These are phyloP conservation scores for Phrynocephalus vlangalii DNA, from an alignment of 2,797 vertebrate genomes.

Conservation along the genomic window DNA sequence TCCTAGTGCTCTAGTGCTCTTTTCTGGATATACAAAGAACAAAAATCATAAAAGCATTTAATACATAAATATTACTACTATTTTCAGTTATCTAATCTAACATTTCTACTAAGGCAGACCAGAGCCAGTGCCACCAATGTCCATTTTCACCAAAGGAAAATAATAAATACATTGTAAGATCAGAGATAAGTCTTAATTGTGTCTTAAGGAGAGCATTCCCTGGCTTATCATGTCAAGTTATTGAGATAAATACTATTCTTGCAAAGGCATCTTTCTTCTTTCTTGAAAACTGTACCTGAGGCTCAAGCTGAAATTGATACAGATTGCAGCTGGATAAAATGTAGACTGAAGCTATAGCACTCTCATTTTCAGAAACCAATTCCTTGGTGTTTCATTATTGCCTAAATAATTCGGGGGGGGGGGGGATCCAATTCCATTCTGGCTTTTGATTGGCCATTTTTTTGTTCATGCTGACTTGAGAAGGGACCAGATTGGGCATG, in stretches of 20 bases:
- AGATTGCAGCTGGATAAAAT: conserved; percentile 46
- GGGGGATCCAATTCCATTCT: conserved; percentile 23
- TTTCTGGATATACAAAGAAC: neutral
- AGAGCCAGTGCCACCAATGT: neutral
- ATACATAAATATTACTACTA: neutral
- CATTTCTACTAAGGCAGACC: neutral
- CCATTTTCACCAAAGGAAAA: conserved; percentile 5
- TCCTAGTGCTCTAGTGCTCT: neutral
- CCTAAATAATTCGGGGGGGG: conserved; percentile 5
- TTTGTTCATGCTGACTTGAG: conserved; percentile 17
- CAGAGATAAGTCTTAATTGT: neutral
- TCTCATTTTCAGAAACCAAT: conserved; percentile 47
- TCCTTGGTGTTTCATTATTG: conserved; percentile 37
- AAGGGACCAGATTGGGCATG: neutral
- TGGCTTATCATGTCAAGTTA: conserved; percentile 3
- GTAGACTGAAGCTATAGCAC: conserved; percentile 29
- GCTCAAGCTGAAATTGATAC: conserved; percentile 36
- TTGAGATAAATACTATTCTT: conserved; percentile 36
- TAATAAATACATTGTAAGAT: conserved; percentile 7
- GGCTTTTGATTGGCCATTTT: conserved; percentile 1
- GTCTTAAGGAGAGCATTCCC: conserved; percentile 26
- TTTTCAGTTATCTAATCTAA: neutral
- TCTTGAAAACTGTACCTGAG: conserved; percentile 39
- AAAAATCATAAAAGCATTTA: neutral
- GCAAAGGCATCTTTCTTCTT: conserved; percentile 1